These are phyloP conservation scores for Noctua fimbriata DNA, from an alignment of 2,888 invertebrate genomes.

Conservation along the genomic window DNA sequence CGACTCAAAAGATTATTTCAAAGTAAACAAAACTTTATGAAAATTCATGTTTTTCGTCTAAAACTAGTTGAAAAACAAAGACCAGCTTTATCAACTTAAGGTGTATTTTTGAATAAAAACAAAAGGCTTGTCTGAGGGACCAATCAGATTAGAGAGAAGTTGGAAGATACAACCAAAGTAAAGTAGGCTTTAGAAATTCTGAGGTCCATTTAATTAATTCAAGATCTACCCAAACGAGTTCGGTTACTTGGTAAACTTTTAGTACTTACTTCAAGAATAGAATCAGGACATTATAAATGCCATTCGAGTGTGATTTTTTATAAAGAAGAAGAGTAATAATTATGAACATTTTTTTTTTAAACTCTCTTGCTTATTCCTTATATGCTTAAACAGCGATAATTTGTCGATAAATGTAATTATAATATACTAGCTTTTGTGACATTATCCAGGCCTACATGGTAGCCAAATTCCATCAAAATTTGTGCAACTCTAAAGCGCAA, in stretches of 20 bases:
- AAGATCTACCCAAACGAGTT: slow-evolving; percentile 30
- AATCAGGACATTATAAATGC: background rate
- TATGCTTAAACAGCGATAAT: background rate
- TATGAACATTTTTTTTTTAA: background rate
- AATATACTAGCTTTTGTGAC: background rate
- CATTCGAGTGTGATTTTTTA: background rate
- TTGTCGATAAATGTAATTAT: background rate
- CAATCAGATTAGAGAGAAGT: slow-evolving; percentile 40
- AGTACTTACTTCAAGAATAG: background rate
- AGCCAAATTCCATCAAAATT: background rate
- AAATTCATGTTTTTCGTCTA: slow-evolving; percentile 31
- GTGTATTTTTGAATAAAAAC: slow-evolving; percentile 34
- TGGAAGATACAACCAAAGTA: slow-evolving; percentile 34
- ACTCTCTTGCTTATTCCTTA: background rate
- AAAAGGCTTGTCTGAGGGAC: slow-evolving; percentile 19
- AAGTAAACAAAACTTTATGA: slow-evolving; percentile 31
- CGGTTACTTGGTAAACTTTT: slow-evolving; percentile 6
- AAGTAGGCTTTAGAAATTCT: slow-evolving; percentile 40
- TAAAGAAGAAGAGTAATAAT: background rate
- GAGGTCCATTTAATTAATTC: slow-evolving; percentile 37
- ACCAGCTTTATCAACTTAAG: slow-evolving; percentile 13
- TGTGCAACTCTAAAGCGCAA: background rate
- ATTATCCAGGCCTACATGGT: background rate
- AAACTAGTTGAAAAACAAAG: slow-evolving; percentile 41
- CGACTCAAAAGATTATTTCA: slow-evolving; percentile 38